A percentile compares a stretch with the other conserved stretches of the same genome.
These are phyloP conservation scores for Coracopsis vasa DNA, from an alignment of 2,113 vertebrate species.

Conservation along the genomic window DNA sequence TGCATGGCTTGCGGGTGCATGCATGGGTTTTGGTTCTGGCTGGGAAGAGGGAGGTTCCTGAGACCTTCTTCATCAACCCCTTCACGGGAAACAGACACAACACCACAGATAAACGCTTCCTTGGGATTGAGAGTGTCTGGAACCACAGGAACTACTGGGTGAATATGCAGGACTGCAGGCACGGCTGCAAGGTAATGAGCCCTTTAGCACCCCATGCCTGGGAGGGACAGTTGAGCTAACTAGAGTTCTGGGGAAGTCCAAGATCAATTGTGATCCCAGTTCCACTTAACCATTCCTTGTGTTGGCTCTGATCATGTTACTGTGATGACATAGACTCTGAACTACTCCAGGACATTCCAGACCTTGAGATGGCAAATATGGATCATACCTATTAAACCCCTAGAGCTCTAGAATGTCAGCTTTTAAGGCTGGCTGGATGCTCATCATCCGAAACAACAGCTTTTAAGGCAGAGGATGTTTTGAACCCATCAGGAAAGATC, in stretches of 20 bases:
- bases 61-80: slow-evolving; percentile 91
- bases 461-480: not conserved
- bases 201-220: not conserved
- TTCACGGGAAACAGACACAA: slow-evolving; percentile 79
- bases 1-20: slow-evolving; percentile 84
- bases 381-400: not conserved
- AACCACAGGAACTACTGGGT: slow-evolving; percentile 91
- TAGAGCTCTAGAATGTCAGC: not conserved
- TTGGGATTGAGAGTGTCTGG: slow-evolving; percentile 92
- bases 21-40: slow-evolving; percentile 90
- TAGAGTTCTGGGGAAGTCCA: not conserved
- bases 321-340: not conserved
- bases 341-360: not conserved
- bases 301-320: not conserved
- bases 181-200: slow-evolving; percentile 77
- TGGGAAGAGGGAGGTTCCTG: slow-evolving; percentile 80
- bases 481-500: not conserved
- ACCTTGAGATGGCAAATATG: not conserved
- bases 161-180: slow-evolving; percentile 91
- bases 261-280: not conserved
- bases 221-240: not conserved
- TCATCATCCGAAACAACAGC: not conserved
- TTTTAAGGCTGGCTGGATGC: not conserved
- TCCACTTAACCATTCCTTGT: not conserved
- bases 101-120: slow-evolving; percentile 74